Evolutionary conservation across 2,113 vertebrate genomes (phyloP).

Genomic region (Polypterus bichir): DNA sequence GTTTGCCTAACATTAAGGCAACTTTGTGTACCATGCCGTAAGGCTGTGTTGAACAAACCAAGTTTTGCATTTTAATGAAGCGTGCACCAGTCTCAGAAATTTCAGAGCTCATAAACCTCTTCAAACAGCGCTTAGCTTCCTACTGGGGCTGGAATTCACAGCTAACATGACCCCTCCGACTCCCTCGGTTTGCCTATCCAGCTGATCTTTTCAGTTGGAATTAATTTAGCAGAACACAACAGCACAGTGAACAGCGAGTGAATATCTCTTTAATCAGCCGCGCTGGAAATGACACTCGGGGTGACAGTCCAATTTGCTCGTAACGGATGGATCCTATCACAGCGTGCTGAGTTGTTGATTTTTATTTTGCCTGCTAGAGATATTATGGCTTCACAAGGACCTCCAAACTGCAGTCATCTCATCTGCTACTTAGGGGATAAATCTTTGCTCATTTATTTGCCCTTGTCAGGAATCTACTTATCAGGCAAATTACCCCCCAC

Average conservation of each 20-base stretch:
- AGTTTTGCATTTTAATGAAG: no score
- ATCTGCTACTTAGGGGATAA: constrained; percentile 48
- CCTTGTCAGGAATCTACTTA: constrained; percentile 50
- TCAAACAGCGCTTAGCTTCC: no score
- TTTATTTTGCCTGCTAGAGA: constrained; percentile 68
- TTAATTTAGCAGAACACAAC: constrained; percentile 59
- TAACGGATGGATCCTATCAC: constrained; percentile 84
- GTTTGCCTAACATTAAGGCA: no score
- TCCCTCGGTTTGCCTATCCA: no score
- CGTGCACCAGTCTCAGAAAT: no score
- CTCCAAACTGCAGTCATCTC: constrained; percentile 36
- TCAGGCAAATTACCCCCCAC: constrained; percentile 38
- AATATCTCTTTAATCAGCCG: constrained; percentile 84
- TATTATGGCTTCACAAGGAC: constrained; percentile 45
- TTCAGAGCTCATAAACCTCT: no score
- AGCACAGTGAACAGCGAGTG: constrained; percentile 61
- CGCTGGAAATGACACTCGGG: constrained; percentile 72
- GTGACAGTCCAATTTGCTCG: constrained; percentile 96
- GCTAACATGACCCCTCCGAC: no score
- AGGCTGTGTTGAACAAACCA: no score
- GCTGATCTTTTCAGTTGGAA: constrained; percentile 28
- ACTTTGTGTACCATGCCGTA: no score
- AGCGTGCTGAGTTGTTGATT: constrained; percentile 48
- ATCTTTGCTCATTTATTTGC: constrained; percentile 45
- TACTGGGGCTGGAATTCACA: no score